These are phyloP conservation scores for Prunella fulvescens DNA, from an alignment of 2,113 vertebrate genomes.

Conservation along the genomic window DNA sequence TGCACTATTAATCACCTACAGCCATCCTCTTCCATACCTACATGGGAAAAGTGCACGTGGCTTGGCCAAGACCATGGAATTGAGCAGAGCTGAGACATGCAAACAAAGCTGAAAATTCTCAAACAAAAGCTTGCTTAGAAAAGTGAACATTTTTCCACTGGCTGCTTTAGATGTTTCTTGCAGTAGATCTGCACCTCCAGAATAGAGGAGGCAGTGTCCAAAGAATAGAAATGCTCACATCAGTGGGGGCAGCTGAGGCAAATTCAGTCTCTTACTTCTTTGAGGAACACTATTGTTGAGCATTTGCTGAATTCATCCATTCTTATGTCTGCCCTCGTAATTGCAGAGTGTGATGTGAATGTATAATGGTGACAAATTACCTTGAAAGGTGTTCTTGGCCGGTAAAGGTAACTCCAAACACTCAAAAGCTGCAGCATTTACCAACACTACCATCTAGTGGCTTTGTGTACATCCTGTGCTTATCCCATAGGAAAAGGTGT, in stretches of 20 bases:
- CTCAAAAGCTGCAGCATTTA: background rate
- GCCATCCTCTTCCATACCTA: background rate
- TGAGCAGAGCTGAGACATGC: background rate
- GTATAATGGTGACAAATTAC: background rate
- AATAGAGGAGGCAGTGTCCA: background rate
- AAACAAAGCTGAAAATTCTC: background rate
- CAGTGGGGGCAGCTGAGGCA: background rate
- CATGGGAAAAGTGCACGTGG: background rate
- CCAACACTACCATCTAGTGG: slow-evolving; percentile 61
- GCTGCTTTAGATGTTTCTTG: background rate
- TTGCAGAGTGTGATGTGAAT: background rate
- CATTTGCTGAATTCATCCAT: background rate
- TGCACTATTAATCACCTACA: background rate
- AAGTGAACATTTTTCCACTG: background rate
- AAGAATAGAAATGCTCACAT: background rate
- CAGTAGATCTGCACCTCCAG: background rate
- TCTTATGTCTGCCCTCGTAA: background rate
- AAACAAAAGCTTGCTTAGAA: background rate
- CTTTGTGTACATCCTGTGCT: background rate
- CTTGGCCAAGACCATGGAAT: background rate
- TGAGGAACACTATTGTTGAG: background rate
- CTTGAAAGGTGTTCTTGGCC: background rate
- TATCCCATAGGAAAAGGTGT: background rate
- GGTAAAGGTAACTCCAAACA: background rate
- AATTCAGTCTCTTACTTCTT: background rate